Evolutionary conservation across 2,113 vertebrate genomes (phyloP).

Genomic region (Callocephalon fimbriatum): DNA sequence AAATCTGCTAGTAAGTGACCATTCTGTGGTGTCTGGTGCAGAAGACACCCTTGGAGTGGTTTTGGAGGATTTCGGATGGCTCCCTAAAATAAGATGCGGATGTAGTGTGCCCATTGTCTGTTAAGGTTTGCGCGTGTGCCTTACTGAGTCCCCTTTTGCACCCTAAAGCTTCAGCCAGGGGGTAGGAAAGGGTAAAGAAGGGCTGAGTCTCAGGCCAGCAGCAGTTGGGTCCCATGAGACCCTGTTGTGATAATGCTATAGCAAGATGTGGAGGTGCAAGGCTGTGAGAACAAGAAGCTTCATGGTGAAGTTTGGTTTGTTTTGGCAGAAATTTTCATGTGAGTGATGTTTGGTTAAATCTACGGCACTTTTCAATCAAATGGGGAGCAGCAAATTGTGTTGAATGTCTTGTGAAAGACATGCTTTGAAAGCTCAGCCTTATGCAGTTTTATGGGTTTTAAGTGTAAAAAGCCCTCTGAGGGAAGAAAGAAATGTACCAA

Average conservation of each 20-base stretch:
- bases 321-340: background rate
- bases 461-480: background rate
- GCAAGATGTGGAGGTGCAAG: background rate
- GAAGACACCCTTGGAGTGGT: background rate
- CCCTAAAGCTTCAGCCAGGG: background rate
- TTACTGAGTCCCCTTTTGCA: accelerated
- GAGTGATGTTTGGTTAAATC: background rate
- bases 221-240: background rate
- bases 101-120: background rate
- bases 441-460: background rate
- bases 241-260: background rate
- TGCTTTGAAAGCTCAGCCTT: background rate
- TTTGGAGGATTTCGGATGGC: background rate
- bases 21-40: background rate
- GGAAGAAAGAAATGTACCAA: background rate
- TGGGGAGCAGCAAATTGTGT: background rate
- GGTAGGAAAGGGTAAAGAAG: background rate
- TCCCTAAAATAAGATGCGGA: background rate
- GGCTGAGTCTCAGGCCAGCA: background rate
- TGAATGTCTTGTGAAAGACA: background rate
- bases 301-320: background rate
- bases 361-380: background rate
- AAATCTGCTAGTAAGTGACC: background rate
- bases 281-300: background rate
- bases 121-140: background rate